Conservation (phyloP, 2,113 vertebrate species). For the Lutjanus erythropterus region DNA sequence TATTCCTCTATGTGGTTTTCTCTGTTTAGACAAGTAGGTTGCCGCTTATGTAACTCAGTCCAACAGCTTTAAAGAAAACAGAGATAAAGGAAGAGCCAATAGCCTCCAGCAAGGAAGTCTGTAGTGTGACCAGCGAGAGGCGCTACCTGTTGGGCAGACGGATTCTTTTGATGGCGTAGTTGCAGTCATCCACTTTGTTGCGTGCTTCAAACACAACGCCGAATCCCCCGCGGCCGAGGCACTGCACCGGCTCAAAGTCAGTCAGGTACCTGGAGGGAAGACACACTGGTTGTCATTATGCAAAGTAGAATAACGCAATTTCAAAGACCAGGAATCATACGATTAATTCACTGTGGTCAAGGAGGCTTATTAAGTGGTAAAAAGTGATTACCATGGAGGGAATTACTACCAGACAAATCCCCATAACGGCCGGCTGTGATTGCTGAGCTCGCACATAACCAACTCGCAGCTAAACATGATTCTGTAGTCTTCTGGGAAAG, state of each 20-base stretch:
- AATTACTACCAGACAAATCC: conserved; percentile 7
- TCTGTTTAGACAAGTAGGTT: conserved; percentile 2
- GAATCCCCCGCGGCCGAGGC: conserved; percentile 96
- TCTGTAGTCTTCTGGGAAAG: too few relatives aligned
- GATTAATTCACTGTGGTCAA: neutral
- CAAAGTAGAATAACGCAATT: neutral
- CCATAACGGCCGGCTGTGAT: neutral
- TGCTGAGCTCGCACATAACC: conserved; percentile 12
- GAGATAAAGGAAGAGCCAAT: conserved; percentile 28
- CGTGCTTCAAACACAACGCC: conserved; percentile 98
- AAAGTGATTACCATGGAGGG: neutral
- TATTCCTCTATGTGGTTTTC: neutral
- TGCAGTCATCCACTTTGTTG: conserved; percentile 99
- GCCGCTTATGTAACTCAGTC: conserved; percentile 31
- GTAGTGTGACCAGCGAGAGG: neutral
- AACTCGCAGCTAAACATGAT: neutral
- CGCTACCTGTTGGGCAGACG: conserved; percentile 95
- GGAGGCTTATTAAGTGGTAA: neutral
- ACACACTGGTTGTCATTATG: conserved; percentile 24
- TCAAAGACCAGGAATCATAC: neutral
- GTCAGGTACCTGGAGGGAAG: conserved; percentile 90
- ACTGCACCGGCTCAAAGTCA: conserved; percentile 98
- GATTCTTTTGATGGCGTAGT: conserved; percentile 99
- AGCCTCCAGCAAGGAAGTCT: conserved; percentile 8
- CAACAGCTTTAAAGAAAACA: conserved; percentile 14